These are phyloP conservation scores for Leguminivora glycinivorella DNA, from an alignment of 1,140 invertebrate species.

Conservation along the genomic window DNA sequence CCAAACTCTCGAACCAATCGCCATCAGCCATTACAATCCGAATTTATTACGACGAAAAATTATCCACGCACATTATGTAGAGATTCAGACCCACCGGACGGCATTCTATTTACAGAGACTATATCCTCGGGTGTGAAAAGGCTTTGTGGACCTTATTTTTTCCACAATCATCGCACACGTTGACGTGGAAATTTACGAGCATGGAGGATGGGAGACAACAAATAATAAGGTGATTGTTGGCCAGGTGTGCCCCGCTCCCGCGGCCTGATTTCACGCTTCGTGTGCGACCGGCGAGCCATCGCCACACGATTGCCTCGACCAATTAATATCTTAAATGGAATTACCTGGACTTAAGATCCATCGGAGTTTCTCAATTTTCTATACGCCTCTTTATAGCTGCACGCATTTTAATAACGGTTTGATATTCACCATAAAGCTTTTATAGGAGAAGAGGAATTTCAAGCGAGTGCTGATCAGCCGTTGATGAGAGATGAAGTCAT, in stretches of 20 bases:
- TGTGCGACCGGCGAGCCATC: constrained; percentile 58
- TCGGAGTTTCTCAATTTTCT: constrained; percentile 46
- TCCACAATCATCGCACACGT: constrained; percentile 75
- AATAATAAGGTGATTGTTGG: constrained; percentile 69
- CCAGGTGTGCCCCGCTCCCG: constrained; percentile 67
- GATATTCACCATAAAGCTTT: constrained; percentile 42
- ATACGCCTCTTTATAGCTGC: constrained; percentile 47
- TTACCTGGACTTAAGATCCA: constrained; percentile 48
- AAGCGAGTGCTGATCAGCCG: constrained; percentile 18
- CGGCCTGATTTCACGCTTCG: constrained; percentile 74
- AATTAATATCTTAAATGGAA: constrained; percentile 73
- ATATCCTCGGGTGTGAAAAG: constrained; percentile 66
- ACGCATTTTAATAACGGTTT: constrained; percentile 48
- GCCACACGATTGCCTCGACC: constrained; percentile 43
- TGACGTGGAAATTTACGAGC: constrained; percentile 77
- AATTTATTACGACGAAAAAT: constrained; percentile 78
- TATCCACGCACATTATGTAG: constrained; percentile 70
- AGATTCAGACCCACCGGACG: constrained; percentile 51
- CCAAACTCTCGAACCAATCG: constrained; percentile 69
- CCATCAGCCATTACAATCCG: constrained; percentile 69
- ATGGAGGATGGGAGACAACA: constrained; percentile 75
- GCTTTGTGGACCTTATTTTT: constrained; percentile 71
- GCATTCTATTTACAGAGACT: constrained; percentile 62
- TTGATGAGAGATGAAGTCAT: constrained; percentile 23
- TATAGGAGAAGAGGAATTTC: constrained; percentile 26